These are phyloP conservation scores for Psilopsiagon aymara DNA, from an alignment of 2,113 vertebrate species.

Conservation along the genomic window DNA sequence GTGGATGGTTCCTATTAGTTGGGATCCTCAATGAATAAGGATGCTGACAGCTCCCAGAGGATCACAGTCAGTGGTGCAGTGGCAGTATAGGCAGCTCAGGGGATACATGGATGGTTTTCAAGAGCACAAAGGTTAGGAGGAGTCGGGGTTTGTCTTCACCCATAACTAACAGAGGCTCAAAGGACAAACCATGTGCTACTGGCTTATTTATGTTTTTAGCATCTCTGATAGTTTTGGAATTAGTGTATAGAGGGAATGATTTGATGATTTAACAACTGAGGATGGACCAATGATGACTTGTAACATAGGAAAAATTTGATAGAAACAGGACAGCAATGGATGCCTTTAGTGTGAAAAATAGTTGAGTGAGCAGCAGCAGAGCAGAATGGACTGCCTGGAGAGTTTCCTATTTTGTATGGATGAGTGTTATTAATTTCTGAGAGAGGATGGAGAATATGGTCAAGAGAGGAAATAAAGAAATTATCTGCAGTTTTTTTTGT, in stretches of 20 bases:
- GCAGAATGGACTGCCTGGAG: constrained; percentile 13
- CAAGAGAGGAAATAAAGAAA: constrained; percentile 4
- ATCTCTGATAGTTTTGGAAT: neutral
- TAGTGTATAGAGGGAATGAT: neutral
- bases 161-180: constrained; percentile 10
- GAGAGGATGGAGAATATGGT: neutral
- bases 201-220: neutral
- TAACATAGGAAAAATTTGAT: neutral
- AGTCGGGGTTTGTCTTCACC: neutral
- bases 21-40: constrained; percentile 49
- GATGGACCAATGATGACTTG: neutral
- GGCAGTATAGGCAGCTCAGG: fast-evolving
- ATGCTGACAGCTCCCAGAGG: constrained; percentile 51
- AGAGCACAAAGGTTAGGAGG: neutral
- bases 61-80: neutral
- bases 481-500: neutral
- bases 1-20: constrained; percentile 49
- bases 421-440: constrained; percentile 24
- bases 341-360: neutral
- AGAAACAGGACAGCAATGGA: neutral
- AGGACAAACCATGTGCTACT: neutral
- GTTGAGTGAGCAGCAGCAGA: neutral
- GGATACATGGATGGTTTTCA: neutral
- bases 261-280: neutral
- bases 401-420: constrained; percentile 3